Base-by-base conservation (phyloP, 2,113 vertebrate genomes). In the Nycticryphes semicollaris region DNA sequence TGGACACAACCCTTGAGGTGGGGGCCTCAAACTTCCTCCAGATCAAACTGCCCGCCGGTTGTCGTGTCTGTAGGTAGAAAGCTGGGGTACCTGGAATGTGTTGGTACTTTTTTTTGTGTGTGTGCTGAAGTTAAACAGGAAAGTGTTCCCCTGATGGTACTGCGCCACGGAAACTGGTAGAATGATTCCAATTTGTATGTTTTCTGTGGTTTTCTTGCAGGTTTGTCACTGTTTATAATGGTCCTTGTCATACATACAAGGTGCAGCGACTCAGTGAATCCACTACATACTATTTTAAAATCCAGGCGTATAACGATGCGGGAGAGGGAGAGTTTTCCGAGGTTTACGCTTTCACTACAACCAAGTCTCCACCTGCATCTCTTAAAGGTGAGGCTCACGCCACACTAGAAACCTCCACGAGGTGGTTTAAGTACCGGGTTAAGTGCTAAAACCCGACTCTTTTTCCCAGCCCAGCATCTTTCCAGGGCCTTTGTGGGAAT, bases 221-320 rank as follows among this genome's bases (percentile, higher is more conserved):
- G 95, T 98, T 98, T 93, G 94, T 98, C 59, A 96, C 98, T 10
- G 97, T 99, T 90, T 98, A 98, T 72, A 98, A 97, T 7, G 98
- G 98, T 19, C 97, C 98, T 50, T 98, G 98, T 84, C 98, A 98
- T 31, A 98, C 98, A 0, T 98, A 98, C 96, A 98, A 98, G 97
- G 97, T 99, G 20, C 98, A 98, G 93, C 96, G 98, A 37, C 80
- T 99, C 84, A 98, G 94, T 8, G 98, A 99, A 79, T 98, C 96
- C 87, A 98, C 98, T 24, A 96, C 97, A 1, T 98, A 98, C 91
- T 97, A 95, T 79, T 98, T 99, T 89, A 98, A 96, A 92, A 98
- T 99, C 93, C 98, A 98, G 87, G 98, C 98, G 0, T 97, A 98
- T 59, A 98, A 98, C 3, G 97, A 98, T 30, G 97, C 98, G 7